Percentiles rank a stretch among this genome's conserved stretches.
These are phyloP conservation scores for Sebastes matsubarae DNA, from an alignment of 2,797 vertebrate genomes.

Conservation along the genomic window DNA sequence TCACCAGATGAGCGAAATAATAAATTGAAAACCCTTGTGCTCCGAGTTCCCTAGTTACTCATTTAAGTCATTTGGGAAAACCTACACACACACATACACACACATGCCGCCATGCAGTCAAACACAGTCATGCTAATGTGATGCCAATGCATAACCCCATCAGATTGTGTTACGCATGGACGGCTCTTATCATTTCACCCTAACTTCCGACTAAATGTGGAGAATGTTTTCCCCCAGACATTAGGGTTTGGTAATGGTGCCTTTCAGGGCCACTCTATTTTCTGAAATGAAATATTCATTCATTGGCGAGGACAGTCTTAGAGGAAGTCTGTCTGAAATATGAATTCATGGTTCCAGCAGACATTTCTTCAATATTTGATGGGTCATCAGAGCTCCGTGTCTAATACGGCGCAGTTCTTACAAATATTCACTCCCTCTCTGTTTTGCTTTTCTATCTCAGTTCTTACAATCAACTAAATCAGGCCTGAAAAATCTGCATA, in stretches of 20 bases:
- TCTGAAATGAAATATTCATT: slow-evolving; percentile 83
- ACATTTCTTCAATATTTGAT: slow-evolving; percentile 86
- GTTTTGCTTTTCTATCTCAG: slow-evolving; percentile 42
- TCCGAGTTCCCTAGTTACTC: slow-evolving; percentile 41
- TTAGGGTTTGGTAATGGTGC: slow-evolving; percentile 79
- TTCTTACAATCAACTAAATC: slow-evolving; percentile 28
- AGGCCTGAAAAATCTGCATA: slow-evolving; percentile 28
- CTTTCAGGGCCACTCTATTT: slow-evolving; percentile 80
- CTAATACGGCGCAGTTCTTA: slow-evolving; percentile 61
- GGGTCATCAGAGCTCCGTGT: slow-evolving; percentile 76
- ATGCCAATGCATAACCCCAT: slow-evolving; percentile 77
- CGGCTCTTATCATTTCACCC: slow-evolving; percentile 72
- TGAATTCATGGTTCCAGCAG: slow-evolving; percentile 80
- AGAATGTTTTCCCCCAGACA: slow-evolving; percentile 72
- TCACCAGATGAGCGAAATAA: slow-evolving; percentile 43
- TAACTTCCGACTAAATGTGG: slow-evolving; percentile 74
- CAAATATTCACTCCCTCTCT: slow-evolving; percentile 54
- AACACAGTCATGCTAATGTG: slow-evolving; percentile 70
- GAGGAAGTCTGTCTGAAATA: slow-evolving; percentile 77
- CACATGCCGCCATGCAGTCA: slow-evolving; percentile 32
- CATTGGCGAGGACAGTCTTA: slow-evolving; percentile 75
- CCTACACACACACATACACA: neutral
- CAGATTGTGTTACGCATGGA: slow-evolving; percentile 75
- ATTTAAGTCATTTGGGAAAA: slow-evolving; percentile 51
- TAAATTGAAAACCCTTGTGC: slow-evolving; percentile 54